Conservation (phyloP, 2,888 invertebrate species). For the Drosophila buzzatii region DNA sequence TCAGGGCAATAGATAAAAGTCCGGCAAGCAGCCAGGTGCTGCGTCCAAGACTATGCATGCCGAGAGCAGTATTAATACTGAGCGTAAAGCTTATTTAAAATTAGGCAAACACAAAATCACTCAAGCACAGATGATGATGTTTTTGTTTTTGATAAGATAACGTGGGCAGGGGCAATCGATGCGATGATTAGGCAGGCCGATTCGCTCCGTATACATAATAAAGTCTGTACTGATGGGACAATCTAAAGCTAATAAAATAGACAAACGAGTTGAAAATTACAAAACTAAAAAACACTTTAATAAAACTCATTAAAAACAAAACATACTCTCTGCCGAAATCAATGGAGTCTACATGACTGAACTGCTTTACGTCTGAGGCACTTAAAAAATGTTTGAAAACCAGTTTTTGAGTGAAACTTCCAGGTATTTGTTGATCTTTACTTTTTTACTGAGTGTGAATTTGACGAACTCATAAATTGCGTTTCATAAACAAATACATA, state of each 20-base stretch:
- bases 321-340: too few species aligned
- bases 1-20: conserved; percentile 33
- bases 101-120: conserved; percentile 27
- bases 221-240: not conserved
- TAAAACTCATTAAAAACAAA: not conserved
- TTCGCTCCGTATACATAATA: not conserved
- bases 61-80: conserved; percentile 49
- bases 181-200: conserved; percentile 20
- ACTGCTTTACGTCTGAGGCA: not conserved
- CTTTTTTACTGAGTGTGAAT: not conserved
- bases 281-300: too few species aligned
- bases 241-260: too few species aligned
- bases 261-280: too few species aligned
- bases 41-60: conserved; percentile 46
- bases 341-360: not conserved
- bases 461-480: not conserved
- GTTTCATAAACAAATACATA: not conserved
- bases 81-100: not conserved
- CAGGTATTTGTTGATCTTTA: not conserved
- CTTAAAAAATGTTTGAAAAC: not conserved
- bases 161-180: conserved; percentile 19
- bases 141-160: conserved; percentile 53
- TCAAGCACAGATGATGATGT: conserved; percentile 28
- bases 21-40: conserved; percentile 21
- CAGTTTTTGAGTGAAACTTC: conserved; percentile 2